Base-by-base conservation (phyloP, 1,140 invertebrate species). In the Bacillus rossius region DNA sequence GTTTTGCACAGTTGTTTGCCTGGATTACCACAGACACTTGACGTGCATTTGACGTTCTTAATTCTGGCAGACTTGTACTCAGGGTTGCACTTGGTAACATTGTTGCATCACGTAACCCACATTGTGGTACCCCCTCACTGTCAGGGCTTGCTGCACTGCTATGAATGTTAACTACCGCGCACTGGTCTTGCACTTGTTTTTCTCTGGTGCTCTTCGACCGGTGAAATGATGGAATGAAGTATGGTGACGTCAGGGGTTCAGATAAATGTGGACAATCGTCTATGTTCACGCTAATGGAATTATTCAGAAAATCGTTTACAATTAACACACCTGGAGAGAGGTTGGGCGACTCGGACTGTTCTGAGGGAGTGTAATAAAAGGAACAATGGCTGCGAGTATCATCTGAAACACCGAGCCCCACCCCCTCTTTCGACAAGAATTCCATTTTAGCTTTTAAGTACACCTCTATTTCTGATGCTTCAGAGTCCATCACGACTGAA, bases 341-440 rank as follows among this genome's bases (percentile, higher is more conserved):
- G 42, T 45, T 26, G 16, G 0, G 74, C 71, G 53, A 72, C 74
- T 8, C 66, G 62, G 77, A 78, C 8, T 77, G 66, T 68, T 89
- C 87, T 3, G 86, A 88, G 8, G 88, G 88, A 17, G 88, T 90
- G 73, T 90, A 91, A 67, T 91, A 91, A 13, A 90, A 79, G 16
- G 84, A 87, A 61, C 83, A 73, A 65, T 79, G 82, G 69, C 87
- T 89, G 64, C 81, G 77, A 5, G 76, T 68, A 55, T 86, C 80
- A 59, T 83, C 82, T 25, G 82, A 68, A 26, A 81, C 79, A 52
- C 82, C 78, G 1, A 83, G 79, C 63, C 91, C 88, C 66, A 87
- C 29, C 5, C 10, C 29, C 4, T 34, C 66, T n/a, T n/a, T n/a
- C 3, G 77, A 67, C 52, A 81, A 66, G 60, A 76, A 75, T 57